Evolutionary conservation across 2,888 invertebrate genomes (phyloP).

Genomic region (Megaustenia siamemsis): DNA sequence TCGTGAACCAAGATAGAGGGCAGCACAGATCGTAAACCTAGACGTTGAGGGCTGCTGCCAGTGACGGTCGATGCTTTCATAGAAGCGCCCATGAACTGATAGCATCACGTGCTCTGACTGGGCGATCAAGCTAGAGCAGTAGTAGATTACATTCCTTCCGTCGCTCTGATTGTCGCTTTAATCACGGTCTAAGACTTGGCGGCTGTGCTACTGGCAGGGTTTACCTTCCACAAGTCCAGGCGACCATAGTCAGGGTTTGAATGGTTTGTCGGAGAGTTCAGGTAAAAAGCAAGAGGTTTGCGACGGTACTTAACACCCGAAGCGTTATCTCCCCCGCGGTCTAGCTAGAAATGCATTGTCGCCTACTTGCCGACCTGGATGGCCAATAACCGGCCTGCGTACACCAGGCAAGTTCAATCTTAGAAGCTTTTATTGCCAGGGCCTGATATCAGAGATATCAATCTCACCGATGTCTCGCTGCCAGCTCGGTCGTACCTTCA

Average conservation of each 20-base stretch:
- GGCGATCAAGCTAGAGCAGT: not conserved
- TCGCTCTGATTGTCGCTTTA: slow-evolving; percentile 5
- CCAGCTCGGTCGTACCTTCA: not conserved
- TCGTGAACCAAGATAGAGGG: slow-evolving; percentile 4
- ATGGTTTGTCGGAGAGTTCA: too few relatives aligned
- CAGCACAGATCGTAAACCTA: slow-evolving; percentile 11
- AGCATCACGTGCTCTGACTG: not conserved
- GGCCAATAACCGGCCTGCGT: not conserved
- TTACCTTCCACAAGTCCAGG: too few relatives aligned
- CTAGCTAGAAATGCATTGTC: not conserved
- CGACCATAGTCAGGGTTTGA: too few relatives aligned
- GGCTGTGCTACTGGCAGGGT: too few relatives aligned
- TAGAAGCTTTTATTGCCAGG: not conserved
- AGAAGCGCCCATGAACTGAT: not conserved
- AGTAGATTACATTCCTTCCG: not conserved
- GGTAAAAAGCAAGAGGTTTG: not conserved
- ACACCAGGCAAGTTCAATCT: slow-evolving; percentile 4
- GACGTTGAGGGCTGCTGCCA: not conserved
- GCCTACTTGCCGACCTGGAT: not conserved
- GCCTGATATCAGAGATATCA: not conserved
- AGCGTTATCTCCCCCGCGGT: not conserved
- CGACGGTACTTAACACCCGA: not conserved
- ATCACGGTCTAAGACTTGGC: slow-evolving; percentile 27
- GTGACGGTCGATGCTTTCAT: not conserved
- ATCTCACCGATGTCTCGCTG: not conserved